Evolutionary conservation across 2,888 invertebrate species (phyloP).

Genomic region (Pecten maximus): DNA sequence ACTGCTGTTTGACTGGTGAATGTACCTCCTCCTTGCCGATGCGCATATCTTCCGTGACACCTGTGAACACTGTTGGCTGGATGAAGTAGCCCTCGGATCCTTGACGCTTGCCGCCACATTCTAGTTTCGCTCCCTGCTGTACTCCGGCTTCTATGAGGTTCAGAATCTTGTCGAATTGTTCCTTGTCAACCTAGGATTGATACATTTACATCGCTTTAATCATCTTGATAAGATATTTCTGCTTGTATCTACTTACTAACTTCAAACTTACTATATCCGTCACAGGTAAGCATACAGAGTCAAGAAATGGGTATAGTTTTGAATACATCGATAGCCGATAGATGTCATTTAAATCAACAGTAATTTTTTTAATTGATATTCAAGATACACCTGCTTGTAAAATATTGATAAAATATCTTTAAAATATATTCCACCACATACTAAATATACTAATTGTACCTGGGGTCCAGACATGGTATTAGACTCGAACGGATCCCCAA

Average conservation of each 20-base stretch:
- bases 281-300: too few relatives aligned
- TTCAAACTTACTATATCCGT: too few relatives aligned
- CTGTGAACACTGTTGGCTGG: conserved; percentile 90
- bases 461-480: conserved; percentile 91
- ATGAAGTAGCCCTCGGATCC: conserved; percentile 91
- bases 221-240: too few relatives aligned
- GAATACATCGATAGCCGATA: too few relatives aligned
- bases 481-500: conserved; percentile 91
- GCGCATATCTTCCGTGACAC: conserved; percentile 83
- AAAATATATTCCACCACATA: too few relatives aligned
- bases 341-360: too few relatives aligned
- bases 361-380: too few relatives aligned
- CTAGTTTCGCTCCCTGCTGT: conserved; percentile 92
- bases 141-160: conserved; percentile 91
- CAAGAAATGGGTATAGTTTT: too few relatives aligned
- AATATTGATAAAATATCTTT: too few relatives aligned
- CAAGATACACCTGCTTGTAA: too few relatives aligned
- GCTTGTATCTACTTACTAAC: too few relatives aligned
- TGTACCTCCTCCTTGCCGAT: conserved; percentile 83
- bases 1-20: background rate
- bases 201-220: background rate
- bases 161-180: conserved; percentile 92
- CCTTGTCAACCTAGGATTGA: conserved; percentile 88
- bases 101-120: conserved; percentile 89
- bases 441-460: conserved; percentile 82